Evolutionary conservation across 2,888 invertebrate species (phyloP).

Genomic region (Stegophylla sp.): DNA sequence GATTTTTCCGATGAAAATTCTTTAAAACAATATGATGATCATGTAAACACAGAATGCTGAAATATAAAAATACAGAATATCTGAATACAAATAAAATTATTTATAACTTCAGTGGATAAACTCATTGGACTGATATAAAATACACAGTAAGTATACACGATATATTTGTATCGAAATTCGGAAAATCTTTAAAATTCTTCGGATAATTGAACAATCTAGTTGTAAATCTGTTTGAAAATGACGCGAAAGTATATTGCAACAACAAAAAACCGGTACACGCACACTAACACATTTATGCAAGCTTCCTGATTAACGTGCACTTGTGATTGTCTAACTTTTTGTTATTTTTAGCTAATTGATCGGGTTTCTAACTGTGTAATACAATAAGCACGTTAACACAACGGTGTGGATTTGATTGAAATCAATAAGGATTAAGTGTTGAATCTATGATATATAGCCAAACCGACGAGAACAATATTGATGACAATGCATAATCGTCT

Average conservation of each 20-base stretch:
- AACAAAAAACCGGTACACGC: neutral
- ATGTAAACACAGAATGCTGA: too few species aligned
- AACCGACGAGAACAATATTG: neutral
- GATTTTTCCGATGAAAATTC: too few species aligned
- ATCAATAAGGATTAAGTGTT: constrained; percentile 16
- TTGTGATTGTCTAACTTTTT: constrained; percentile 36
- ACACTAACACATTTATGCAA: neutral
- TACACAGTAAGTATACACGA: too few species aligned
- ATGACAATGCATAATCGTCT: neutral
- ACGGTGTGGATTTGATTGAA: constrained; percentile 31
- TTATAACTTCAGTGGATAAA: too few species aligned
- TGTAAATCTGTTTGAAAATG: too few species aligned
- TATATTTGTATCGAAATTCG: too few species aligned
- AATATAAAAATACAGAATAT: too few species aligned
- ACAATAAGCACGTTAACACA: constrained; percentile 41
- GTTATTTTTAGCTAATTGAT: constrained; percentile 34
- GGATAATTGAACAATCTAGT: too few species aligned
- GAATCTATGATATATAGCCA: constrained; percentile 37
- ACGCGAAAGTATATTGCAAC: neutral
- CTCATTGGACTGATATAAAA: too few species aligned
- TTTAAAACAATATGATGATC: too few species aligned
- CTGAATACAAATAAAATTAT: too few species aligned
- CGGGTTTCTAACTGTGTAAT: constrained; percentile 34
- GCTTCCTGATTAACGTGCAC: neutral
- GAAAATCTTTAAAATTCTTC: too few species aligned